Base-by-base conservation (phyloP, 2,888 invertebrate genomes). In the Crocallis elinguaria region DNA sequence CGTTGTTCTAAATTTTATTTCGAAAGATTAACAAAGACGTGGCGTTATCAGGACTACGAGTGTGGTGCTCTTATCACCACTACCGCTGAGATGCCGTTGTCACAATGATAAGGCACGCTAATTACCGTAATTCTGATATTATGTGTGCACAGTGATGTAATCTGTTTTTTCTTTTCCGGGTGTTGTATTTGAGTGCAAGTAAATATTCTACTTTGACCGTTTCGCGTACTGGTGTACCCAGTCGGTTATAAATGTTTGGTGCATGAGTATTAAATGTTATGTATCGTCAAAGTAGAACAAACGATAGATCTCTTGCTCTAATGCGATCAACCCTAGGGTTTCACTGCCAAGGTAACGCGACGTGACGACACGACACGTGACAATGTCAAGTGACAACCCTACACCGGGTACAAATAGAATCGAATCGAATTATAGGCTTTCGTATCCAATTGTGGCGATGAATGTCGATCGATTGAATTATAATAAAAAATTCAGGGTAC, bases 261-360 rank as follows among this genome's bases (percentile, higher is more conserved):
- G 33, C 11, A 1, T n/a, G 11, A 38, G 3, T 38, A 11, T n/a
- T 19, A 19, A 19, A 19, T 19, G 19, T 19, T 3, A 19, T 19
- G 5, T 19, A n/a, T n/a, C n/a, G n/a, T n/a, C n/a, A n/a, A n/a
- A n/a, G n/a, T n/a, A n/a, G n/a, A n/a, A n/a, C n/a, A n/a, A n/a
- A n/a, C n/a, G n/a, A n/a, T n/a, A n/a, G n/a, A n/a, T n/a, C n/a
- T n/a, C n/a, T 17, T 19, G 32, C 13, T 32, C 23, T 62, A 62
- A 62, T 37, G 32, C 49, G 58, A 59, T 59, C 46, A 58, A 8
- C 25, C 39, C 42, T 12, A 41, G 37, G 62, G 62, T 58, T 58
- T 58, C 62, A 49, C 27, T 62, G 53, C 42, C 62, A 58, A 63
- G 62, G 62, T 21, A 12, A 43, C 6, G 11, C 8, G 17, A 19